A percentile compares a stretch with the other conserved stretches of the same genome.
phyloP scores from a whole-genome alignment of 2,888 invertebrate genomes.

The Conops quadrifasciatus region DNA sequence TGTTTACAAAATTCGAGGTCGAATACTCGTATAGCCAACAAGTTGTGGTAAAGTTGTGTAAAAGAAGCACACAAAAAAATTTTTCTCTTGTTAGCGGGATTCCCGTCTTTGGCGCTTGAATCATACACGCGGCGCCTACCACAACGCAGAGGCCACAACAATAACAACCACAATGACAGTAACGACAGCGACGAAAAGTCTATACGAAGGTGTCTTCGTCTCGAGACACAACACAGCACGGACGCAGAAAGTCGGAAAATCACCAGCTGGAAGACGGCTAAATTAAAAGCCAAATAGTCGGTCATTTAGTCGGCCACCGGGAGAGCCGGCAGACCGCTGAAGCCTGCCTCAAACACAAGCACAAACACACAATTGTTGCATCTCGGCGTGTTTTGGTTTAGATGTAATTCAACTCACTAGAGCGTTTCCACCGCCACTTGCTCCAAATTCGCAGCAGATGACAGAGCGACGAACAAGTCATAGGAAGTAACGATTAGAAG shows the following conservation, averaged over 20 bases:
- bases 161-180: not conserved
- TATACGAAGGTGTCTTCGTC: not conserved
- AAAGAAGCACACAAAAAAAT: not conserved
- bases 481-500: slow-evolving; percentile 11
- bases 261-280: slow-evolving; percentile 9
- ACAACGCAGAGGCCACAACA: slow-evolving; percentile 10
- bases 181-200: too few relatives aligned
- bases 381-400: slow-evolving; percentile 48
- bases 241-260: slow-evolving; percentile 15
- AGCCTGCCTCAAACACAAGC: slow-evolving; percentile 22
- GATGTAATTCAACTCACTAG: slow-evolving; percentile 45
- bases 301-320: not conserved
- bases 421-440: slow-evolving; percentile 32
- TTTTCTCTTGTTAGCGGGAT: slow-evolving; percentile 9
- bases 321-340: not conserved
- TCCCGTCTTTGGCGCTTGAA: slow-evolving; percentile 12
- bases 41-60: not conserved
- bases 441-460: slow-evolving; percentile 39
- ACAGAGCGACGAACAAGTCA: slow-evolving; percentile 12
- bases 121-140: slow-evolving; percentile 21
- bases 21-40: too few relatives aligned
- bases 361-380: slow-evolving; percentile 46
- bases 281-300: not conserved
- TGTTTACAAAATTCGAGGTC: not conserved
- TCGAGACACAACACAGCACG: slow-evolving; percentile 25